Percentiles rank a stretch among this genome's conserved stretches.
phyloP scores from a whole-genome alignment of 2,888 invertebrate species.

The Stegana nigrithorax region DNA sequence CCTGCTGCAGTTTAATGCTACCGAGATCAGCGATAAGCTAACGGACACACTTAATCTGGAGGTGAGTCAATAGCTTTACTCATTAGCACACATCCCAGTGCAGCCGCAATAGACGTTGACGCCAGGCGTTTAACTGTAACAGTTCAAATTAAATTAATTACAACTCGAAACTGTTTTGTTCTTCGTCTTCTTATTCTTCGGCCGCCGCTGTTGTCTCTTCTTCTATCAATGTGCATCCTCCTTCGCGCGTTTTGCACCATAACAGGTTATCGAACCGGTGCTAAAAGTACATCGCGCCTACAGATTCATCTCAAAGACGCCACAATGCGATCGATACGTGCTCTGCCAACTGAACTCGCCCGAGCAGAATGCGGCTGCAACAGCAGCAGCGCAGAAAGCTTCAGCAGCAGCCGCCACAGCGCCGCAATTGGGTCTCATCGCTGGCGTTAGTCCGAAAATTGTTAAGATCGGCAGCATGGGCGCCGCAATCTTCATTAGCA shows the following conservation, averaged over 20 bases:
- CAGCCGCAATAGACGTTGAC: background rate
- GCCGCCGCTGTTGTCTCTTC: conserved; percentile 43
- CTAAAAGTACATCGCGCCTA: conserved; percentile 86
- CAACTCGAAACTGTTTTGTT: too few species aligned
- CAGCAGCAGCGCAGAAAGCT: conserved; percentile 62
- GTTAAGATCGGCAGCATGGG: conserved; percentile 81
- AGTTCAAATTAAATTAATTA: conserved; percentile 53
- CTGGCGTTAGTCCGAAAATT: conserved; percentile 78
- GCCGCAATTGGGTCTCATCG: conserved; percentile 69
- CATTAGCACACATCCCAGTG: too few species aligned
- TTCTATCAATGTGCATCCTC: conserved; percentile 17
- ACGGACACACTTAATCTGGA: conserved; percentile 86
- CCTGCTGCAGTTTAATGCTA: conserved; percentile 76
- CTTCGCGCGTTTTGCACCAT: background rate
- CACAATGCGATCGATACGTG: conserved; percentile 82
- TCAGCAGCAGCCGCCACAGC: conserved; percentile 58
- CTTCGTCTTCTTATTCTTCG: too few species aligned
- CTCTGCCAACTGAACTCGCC: conserved; percentile 82
- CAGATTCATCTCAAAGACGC: conserved; percentile 77
- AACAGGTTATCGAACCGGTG: conserved; percentile 80
- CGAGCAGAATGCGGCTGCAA: conserved; percentile 66
- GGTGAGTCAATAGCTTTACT: conserved; percentile 57
- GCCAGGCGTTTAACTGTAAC: too few species aligned
- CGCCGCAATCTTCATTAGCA: conserved; percentile 82
- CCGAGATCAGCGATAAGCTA: conserved; percentile 79